phyloP scores from a whole-genome alignment of 2,113 vertebrate species.

The Chionomys nivalis region DNA sequence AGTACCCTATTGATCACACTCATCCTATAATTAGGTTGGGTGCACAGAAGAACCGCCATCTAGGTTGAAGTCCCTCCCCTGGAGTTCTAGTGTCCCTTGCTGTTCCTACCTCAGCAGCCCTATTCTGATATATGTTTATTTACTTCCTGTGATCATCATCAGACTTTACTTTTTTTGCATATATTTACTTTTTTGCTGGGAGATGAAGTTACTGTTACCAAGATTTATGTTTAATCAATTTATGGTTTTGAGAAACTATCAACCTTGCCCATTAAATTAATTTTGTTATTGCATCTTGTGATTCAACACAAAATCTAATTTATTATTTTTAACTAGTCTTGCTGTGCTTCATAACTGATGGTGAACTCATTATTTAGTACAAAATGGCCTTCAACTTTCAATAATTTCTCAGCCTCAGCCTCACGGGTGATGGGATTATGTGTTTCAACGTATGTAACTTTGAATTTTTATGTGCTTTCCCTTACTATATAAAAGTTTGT shows the following conservation, averaged over 20 bases:
- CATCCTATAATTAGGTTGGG: background rate
- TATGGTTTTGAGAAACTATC: constrained; percentile 29
- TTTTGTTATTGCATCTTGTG: background rate
- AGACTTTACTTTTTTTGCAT: background rate
- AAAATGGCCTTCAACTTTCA: background rate
- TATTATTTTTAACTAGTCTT: background rate
- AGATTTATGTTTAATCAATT: constrained; percentile 46
- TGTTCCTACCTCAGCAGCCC: background rate
- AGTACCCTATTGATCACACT: background rate
- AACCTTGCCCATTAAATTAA: background rate
- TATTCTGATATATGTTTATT: background rate
- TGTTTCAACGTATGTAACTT: background rate
- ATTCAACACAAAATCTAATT: constrained; percentile 53
- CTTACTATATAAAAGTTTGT: constrained; percentile 48
- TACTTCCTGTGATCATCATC: background rate
- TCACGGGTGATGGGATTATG: too few species aligned
- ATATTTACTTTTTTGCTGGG: background rate
- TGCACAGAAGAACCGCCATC: background rate
- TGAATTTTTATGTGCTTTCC: background rate
- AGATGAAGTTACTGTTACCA: background rate
- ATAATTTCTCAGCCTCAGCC: background rate
- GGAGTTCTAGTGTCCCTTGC: too few species aligned
- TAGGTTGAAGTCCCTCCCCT: rapidly evolving
- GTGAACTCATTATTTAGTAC: background rate
- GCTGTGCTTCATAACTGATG: background rate